Evolutionary conservation across 2,113 vertebrate species (phyloP).

Genomic region (Piprites chloris): DNA sequence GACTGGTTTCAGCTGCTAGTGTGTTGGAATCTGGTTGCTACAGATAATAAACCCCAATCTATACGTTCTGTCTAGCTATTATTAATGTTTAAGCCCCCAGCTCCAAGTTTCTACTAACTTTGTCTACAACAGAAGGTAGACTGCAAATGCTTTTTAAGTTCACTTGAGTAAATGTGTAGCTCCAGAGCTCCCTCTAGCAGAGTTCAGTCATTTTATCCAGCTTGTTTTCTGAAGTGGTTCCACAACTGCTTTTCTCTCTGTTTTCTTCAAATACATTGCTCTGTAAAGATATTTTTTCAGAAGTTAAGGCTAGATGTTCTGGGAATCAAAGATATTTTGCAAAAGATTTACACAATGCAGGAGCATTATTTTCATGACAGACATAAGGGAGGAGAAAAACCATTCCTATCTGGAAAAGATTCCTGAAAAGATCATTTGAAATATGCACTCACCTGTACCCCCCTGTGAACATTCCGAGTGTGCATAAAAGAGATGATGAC

Average conservation of each 20-base stretch:
- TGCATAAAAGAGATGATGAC: neutral
- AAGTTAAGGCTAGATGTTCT: neutral
- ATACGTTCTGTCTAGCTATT: neutral
- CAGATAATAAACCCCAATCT: neutral
- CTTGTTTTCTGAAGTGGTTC: neutral
- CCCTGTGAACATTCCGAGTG: neutral
- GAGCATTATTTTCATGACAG: neutral
- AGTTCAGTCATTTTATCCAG: neutral
- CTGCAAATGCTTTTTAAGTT: neutral
- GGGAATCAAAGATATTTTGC: neutral
- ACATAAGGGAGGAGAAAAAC: neutral
- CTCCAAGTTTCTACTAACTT: neutral
- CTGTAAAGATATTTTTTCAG: neutral
- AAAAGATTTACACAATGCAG: neutral
- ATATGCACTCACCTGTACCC: neutral
- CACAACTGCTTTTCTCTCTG: neutral
- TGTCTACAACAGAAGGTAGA: neutral
- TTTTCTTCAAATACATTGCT: neutral
- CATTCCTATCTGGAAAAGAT: neutral
- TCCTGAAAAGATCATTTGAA: neutral
- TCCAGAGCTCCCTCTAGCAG: constrained; percentile 63
- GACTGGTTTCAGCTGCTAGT: accelerated
- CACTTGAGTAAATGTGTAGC: constrained; percentile 4
- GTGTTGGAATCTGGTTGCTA: neutral
- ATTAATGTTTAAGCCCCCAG: neutral